phyloP scores from a whole-genome alignment of 2,888 invertebrate genomes.

The Synanthedon tipuliformis region DNA sequence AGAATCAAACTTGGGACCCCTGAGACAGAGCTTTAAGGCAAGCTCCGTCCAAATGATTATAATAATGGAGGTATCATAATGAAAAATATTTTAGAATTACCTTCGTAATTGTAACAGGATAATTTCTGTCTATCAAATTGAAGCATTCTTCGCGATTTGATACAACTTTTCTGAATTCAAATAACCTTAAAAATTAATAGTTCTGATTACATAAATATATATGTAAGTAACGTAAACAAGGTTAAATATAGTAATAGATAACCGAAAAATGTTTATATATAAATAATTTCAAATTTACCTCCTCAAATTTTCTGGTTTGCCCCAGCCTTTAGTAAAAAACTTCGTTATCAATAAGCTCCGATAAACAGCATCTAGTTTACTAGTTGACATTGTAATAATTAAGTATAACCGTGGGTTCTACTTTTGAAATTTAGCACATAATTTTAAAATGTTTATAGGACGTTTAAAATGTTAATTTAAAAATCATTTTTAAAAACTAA shows the following conservation, averaged over 20 bases:
- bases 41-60: too few relatives aligned
- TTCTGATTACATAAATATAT: constrained; percentile 7
- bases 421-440: constrained; percentile 3
- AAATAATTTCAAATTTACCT: constrained; percentile 63
- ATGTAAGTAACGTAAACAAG: constrained; percentile 6
- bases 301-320: constrained; percentile 89
- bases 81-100: constrained; percentile 45
- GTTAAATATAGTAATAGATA: too few relatives aligned
- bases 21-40: too few relatives aligned
- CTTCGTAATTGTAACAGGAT: constrained; percentile 89
- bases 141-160: constrained; percentile 86
- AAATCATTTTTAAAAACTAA: too few relatives aligned
- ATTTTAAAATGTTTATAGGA: not conserved
- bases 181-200: constrained; percentile 76
- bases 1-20: too few relatives aligned
- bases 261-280: not conserved
- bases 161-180: constrained; percentile 89
- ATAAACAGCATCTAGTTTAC: constrained; percentile 82
- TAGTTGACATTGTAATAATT: constrained; percentile 64
- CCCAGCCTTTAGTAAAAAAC: constrained; percentile 98
- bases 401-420: constrained; percentile 9
- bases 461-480: too few relatives aligned
- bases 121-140: constrained; percentile 82
- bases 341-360: constrained; percentile 87
- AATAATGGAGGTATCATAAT: too few relatives aligned